phyloP scores from a whole-genome alignment of 2,797 vertebrate species.

The Falco concolor region DNA sequence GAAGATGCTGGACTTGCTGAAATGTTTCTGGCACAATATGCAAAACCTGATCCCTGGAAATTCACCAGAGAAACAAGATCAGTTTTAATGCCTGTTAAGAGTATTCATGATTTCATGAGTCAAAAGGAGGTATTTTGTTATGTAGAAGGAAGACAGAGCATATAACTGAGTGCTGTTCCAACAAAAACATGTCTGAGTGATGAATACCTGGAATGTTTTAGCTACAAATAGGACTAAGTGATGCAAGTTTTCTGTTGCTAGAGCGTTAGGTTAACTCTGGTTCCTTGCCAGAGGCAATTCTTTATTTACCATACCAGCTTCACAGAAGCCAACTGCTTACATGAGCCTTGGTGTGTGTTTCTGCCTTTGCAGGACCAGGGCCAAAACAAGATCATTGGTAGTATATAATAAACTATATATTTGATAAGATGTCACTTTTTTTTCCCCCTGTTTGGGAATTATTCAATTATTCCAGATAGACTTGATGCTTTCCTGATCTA shows the following conservation, averaged over 20 bases:
- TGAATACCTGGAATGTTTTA: background rate
- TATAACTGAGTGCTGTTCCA: background rate
- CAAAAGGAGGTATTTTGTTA: background rate
- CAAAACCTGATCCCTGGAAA: conserved; percentile 55
- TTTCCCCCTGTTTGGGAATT: background rate
- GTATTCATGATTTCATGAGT: background rate
- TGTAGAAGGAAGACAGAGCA: background rate
- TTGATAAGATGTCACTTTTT: background rate
- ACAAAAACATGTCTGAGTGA: background rate
- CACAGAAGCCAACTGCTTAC: background rate
- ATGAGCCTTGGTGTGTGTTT: background rate
- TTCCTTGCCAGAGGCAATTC: background rate
- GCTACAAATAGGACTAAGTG: background rate
- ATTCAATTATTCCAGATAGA: background rate
- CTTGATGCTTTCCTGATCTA: background rate
- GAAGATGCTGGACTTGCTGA: conserved; percentile 47
- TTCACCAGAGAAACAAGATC: background rate
- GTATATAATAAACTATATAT: background rate
- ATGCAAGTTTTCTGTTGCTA: background rate
- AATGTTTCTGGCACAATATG: conserved; percentile 35
- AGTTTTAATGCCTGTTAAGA: background rate
- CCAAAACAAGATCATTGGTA: background rate
- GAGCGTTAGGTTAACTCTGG: background rate
- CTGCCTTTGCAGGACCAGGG: background rate
- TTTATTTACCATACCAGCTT: background rate